Conservation (phyloP, 2,888 invertebrate genomes). For the Lampropteryx suffumata region DNA sequence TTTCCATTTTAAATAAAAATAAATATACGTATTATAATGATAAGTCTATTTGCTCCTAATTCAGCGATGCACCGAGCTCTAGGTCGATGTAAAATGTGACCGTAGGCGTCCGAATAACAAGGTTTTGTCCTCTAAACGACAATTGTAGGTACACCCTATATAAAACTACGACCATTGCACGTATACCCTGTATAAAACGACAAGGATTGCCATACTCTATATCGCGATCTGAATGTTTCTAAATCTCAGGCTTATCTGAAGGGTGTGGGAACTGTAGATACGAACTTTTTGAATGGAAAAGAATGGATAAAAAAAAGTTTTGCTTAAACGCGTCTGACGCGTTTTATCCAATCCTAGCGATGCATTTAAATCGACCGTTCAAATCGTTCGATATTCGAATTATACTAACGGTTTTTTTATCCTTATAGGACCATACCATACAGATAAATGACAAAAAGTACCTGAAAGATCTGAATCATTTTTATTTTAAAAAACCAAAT, state of each 20-base stretch:
- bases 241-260: constrained; percentile 60
- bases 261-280: constrained; percentile 30
- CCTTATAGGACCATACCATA: too few species aligned
- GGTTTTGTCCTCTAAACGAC: constrained; percentile 79
- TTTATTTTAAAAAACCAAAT: too few species aligned
- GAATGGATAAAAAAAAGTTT: too few species aligned
- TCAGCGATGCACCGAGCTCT: neutral
- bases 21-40: neutral
- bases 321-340: too few species aligned
- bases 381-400: too few species aligned
- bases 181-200: constrained; percentile 41
- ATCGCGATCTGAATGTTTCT: constrained; percentile 63
- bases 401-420: too few species aligned
- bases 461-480: too few species aligned
- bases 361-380: too few species aligned
- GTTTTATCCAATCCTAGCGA: too few species aligned
- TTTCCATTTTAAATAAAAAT: too few species aligned
- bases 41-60: neutral
- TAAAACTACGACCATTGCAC: constrained; percentile 5
- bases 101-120: constrained; percentile 76
- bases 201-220: neutral
- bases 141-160: constrained; percentile 65
- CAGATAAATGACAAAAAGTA: too few species aligned
- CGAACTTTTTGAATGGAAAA: neutral
- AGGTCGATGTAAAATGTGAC: constrained; percentile 58